phyloP scores from a whole-genome alignment of 1,140 invertebrate species.

The Eciton burchellii region DNA sequence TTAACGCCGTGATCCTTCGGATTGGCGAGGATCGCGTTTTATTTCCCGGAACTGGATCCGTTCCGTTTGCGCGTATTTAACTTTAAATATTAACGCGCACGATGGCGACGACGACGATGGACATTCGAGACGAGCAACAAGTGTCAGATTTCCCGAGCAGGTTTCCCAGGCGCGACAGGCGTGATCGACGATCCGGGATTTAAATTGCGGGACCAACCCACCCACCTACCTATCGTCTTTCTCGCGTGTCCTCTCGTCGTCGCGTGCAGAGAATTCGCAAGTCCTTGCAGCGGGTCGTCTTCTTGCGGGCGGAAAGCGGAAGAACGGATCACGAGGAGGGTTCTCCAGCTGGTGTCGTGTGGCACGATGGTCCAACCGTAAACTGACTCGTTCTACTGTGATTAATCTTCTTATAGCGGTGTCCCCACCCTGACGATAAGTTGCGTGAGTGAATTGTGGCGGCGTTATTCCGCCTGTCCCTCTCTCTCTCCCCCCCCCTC shows the following conservation, averaged over 20 bases:
- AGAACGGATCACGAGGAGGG: not conserved
- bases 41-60: too few species aligned
- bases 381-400: slow-evolving; percentile 59
- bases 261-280: not conserved
- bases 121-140: slow-evolving; percentile 39
- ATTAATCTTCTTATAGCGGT: slow-evolving; percentile 72
- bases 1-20: too few species aligned
- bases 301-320: not conserved
- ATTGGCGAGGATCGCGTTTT: too few species aligned
- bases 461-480: not conserved
- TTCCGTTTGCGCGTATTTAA: not conserved
- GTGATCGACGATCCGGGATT: slow-evolving; percentile 13
- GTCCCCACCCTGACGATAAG: slow-evolving; percentile 63
- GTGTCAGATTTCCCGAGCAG: slow-evolving; percentile 40
- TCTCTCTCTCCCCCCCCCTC: too few species aligned
- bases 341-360: not conserved
- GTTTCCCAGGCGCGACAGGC: not conserved
- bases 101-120: not conserved
- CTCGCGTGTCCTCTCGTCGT: not conserved
- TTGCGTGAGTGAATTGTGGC: slow-evolving; percentile 36
- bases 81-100: not conserved
- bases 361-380: slow-evolving; percentile 40
- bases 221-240: slow-evolving; percentile 20
- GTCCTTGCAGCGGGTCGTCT: not conserved
- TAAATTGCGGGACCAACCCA: slow-evolving; percentile 6